A percentile compares a stretch with the other conserved stretches of the same genome.
Evolutionary conservation across 2,797 vertebrate species (phyloP).

Genomic region (Chelmon rostratus): DNA sequence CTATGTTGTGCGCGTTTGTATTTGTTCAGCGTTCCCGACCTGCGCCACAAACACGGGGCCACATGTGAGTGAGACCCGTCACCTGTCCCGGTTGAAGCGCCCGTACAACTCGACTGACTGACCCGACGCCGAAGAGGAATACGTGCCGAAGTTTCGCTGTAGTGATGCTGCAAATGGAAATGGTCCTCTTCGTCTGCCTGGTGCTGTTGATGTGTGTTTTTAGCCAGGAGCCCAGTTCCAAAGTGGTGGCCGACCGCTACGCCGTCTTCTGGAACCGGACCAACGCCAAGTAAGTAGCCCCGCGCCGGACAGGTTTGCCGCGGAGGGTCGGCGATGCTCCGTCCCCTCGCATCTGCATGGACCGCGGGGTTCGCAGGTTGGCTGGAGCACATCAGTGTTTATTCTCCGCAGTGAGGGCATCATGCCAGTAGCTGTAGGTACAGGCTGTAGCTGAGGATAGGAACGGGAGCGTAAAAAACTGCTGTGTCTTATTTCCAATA

Average conservation of each 20-base stretch:
- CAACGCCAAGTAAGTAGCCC: slow-evolving; percentile 93
- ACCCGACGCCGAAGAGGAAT: slow-evolving; percentile 79
- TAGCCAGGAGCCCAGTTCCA: slow-evolving; percentile 97
- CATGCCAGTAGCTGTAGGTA: slow-evolving; percentile 58
- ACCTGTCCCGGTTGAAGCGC: slow-evolving; percentile 76
- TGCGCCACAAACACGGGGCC: slow-evolving; percentile 57
- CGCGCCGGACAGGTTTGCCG: slow-evolving; percentile 38
- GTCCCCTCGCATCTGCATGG: slow-evolving; percentile 34
- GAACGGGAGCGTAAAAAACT: slow-evolving; percentile 4
- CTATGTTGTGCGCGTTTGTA: slow-evolving; percentile 52
- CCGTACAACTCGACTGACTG: slow-evolving; percentile 56
- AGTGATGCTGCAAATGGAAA: slow-evolving; percentile 98
- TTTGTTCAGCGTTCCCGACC: slow-evolving; percentile 42
- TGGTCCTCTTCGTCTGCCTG: slow-evolving; percentile 93
- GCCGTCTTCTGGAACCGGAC: slow-evolving; percentile 99
- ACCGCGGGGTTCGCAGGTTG: slow-evolving; percentile 25
- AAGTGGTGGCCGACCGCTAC: slow-evolving; percentile 97
- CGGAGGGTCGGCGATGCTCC: slow-evolving; percentile 46
- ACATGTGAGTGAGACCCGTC: slow-evolving; percentile 77
- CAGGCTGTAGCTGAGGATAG: slow-evolving; percentile 5
- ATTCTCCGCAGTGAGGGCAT: slow-evolving; percentile 70
- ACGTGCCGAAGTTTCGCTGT: slow-evolving; percentile 80
- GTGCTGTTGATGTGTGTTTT: slow-evolving; percentile 94
- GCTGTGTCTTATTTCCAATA: slow-evolving; percentile 35
- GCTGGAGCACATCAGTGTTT: slow-evolving; percentile 57